These are phyloP conservation scores for Porites lutea DNA, from an alignment of 64 coral and sea anemone species.

Conservation along the genomic window DNA sequence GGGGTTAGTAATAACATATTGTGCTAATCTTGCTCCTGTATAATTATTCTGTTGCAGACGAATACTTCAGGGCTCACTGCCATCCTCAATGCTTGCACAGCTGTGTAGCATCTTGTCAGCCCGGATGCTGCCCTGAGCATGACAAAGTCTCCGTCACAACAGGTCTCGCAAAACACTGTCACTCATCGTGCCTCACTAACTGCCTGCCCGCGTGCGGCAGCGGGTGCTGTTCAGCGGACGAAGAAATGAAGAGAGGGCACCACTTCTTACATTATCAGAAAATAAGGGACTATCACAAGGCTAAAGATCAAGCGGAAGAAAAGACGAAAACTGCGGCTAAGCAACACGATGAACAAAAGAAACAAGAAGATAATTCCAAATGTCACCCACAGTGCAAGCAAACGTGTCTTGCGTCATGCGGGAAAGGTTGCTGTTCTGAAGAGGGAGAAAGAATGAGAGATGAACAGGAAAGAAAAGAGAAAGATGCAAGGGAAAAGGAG, in stretches of 20 bases:
- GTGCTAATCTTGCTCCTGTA: no score
- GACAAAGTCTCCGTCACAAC: constrained; percentile 72
- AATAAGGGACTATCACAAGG: constrained; percentile 59
- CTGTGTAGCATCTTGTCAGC: constrained; percentile 74
- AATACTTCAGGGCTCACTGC: constrained; percentile 84
- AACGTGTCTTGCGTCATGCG: constrained; percentile 26
- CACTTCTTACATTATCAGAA: constrained; percentile 76
- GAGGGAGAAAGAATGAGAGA: constrained; percentile 27
- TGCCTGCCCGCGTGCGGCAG: constrained; percentile 80
- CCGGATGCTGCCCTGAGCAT: constrained; percentile 77
- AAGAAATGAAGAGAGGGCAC: constrained; percentile 80
- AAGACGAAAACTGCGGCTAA: not conserved
- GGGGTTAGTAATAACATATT: no score
- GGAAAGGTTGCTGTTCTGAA: constrained; percentile 30
- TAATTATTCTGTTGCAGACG: constrained; percentile 33
- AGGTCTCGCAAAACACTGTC: constrained; percentile 79
- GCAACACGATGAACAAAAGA: constrained; percentile 10
- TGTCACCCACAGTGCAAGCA: constrained; percentile 43
- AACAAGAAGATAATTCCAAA: constrained; percentile 3
- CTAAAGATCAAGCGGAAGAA: constrained; percentile 48
- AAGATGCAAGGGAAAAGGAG: constrained; percentile 21
- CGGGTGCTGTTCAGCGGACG: constrained; percentile 83
- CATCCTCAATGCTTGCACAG: constrained; percentile 70
- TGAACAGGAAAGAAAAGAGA: constrained; percentile 8
- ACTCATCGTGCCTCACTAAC: constrained; percentile 44